Evolutionary conservation across 2,888 invertebrate species (phyloP).

Genomic region (Quadroppia sp.): DNA sequence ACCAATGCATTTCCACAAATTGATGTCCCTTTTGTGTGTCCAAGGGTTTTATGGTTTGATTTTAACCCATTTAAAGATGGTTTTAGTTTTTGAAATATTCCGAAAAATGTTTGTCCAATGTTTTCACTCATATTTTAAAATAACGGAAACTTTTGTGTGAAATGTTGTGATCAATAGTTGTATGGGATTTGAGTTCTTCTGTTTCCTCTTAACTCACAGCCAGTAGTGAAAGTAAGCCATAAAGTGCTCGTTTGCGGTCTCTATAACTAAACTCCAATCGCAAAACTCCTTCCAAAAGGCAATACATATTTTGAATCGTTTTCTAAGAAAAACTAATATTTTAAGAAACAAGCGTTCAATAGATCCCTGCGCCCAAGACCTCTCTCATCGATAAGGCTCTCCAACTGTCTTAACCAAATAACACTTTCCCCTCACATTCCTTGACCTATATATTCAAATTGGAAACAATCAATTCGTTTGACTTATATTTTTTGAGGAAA

Average conservation of each 20-base stretch:
- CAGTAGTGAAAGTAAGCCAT: not conserved
- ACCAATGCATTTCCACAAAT: too few relatives aligned
- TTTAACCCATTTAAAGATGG: not conserved
- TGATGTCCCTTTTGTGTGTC: too few relatives aligned
- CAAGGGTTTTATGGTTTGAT: not conserved
- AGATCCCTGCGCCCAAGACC: too few relatives aligned
- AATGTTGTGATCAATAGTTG: not conserved
- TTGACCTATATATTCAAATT: too few relatives aligned
- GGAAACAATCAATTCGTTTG: too few relatives aligned
- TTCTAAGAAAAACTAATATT: not conserved
- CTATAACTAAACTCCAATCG: not conserved
- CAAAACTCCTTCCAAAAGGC: not conserved
- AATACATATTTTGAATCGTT: not conserved
- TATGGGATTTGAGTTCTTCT: not conserved
- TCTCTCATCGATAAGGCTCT: too few relatives aligned
- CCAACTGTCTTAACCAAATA: too few relatives aligned
- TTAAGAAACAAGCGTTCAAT: not conserved
- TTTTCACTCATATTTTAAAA: constrained; percentile 1
- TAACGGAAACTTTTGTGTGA: constrained; percentile 22
- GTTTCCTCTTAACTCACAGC: not conserved
- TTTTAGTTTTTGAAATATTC: not conserved
- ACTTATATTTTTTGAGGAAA: too few relatives aligned
- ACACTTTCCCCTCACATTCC: too few relatives aligned
- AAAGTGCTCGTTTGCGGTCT: constrained; percentile 22
- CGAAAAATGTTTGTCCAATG: not conserved